A percentile compares a stretch with the other conserved stretches of the same genome.
Evolutionary conservation across 2,113 vertebrate species (phyloP).

Genomic region (Laticauda laticaudata): DNA sequence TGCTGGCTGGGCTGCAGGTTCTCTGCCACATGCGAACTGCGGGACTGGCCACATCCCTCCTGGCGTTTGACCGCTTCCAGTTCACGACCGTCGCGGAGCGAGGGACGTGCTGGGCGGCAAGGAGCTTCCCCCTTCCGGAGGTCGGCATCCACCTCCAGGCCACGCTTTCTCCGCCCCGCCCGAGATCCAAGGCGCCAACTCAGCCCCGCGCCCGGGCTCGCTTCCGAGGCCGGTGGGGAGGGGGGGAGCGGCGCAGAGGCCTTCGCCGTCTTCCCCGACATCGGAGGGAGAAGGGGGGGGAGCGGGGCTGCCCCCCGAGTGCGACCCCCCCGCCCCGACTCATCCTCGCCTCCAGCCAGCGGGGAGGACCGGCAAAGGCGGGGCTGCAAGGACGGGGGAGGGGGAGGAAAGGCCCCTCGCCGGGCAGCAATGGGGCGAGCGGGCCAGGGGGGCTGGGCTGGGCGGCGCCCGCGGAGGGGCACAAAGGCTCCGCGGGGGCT

Average conservation of each 20-base stretch:
- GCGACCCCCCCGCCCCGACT: too few species aligned
- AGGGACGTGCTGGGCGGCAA: not conserved
- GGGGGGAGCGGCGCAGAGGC: not conserved
- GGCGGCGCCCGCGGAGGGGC: too few species aligned
- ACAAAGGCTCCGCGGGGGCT: too few species aligned
- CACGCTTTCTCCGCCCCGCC: not conserved
- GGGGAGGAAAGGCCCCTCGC: not conserved
- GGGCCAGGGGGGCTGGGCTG: not conserved
- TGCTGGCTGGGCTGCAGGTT: not conserved
- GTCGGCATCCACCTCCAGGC: not conserved
- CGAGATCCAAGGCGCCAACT: not conserved
- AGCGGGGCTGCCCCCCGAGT: too few species aligned
- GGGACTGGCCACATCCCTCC: not conserved
- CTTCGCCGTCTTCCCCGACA: not conserved
- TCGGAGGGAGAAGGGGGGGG: too few species aligned
- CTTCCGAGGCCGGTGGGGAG: not conserved
- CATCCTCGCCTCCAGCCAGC: not conserved
- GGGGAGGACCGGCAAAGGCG: accelerated
- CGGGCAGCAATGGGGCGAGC: not conserved
- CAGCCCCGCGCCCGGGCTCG: not conserved
- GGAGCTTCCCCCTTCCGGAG: not conserved
- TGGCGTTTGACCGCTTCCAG: not conserved
- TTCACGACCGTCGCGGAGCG: not conserved
- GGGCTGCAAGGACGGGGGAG: not conserved
- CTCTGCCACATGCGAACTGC: not conserved